These are phyloP conservation scores for Metellina segmentata DNA, from an alignment of 2,888 invertebrate species.

Conservation along the genomic window DNA sequence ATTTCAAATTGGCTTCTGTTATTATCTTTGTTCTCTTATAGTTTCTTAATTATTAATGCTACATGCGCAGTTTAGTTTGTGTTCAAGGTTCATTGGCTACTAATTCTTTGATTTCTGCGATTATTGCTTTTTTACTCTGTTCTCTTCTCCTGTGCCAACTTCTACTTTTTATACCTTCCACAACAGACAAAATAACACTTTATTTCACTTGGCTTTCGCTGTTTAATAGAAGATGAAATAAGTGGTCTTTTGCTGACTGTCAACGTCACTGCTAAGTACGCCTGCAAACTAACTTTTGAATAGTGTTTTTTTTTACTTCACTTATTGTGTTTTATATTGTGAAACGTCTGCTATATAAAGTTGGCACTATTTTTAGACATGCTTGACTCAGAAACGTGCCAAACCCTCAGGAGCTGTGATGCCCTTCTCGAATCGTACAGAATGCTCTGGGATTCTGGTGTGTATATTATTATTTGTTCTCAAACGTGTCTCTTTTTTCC, in stretches of 20 bases:
- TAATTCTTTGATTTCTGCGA: too few relatives aligned
- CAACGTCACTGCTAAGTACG: conserved; percentile 27
- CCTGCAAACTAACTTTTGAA: not conserved
- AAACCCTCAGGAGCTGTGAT: conserved; percentile 65
- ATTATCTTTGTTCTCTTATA: too few relatives aligned
- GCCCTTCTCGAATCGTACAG: conserved; percentile 68
- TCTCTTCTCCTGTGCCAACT: not conserved
- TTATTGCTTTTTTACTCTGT: not conserved
- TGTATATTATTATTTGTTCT: conserved; percentile 50
- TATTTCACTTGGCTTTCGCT: not conserved
- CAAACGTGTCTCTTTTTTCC: not conserved
- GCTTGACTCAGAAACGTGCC: conserved; percentile 70
- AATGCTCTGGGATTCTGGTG: conserved; percentile 71
- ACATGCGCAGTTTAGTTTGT: too few relatives aligned
- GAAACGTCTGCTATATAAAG: conserved; percentile 58
- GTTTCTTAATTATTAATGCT: too few relatives aligned
- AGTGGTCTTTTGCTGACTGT: not conserved
- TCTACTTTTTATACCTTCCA: not conserved
- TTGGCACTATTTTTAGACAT: conserved; percentile 68
- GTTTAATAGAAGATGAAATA: not conserved
- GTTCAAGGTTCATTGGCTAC: too few relatives aligned
- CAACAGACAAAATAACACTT: not conserved
- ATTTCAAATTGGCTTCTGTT: too few relatives aligned
- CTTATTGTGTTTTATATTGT: conserved; percentile 10
- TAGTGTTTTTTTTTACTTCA: conserved; percentile 17